Percentiles rank a stretch among this genome's conserved stretches.
phyloP scores from a whole-genome alignment of 2,113 vertebrate species.

The Petrocephalus microphthalmus region DNA sequence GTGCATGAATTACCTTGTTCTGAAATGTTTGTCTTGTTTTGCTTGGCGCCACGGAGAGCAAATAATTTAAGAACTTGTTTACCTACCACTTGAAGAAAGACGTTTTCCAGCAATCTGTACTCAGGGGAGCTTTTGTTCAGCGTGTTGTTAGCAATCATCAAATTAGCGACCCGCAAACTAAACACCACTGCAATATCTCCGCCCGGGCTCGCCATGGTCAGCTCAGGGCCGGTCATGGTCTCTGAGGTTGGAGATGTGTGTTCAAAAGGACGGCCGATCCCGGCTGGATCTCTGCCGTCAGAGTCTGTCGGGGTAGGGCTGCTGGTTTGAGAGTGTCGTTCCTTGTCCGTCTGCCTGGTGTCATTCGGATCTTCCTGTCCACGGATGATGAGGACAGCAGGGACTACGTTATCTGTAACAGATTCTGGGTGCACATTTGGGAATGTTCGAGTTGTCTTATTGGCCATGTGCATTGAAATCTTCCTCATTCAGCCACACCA shows the following conservation, averaged over 20 bases:
- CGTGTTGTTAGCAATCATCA: slow-evolving; percentile 82
- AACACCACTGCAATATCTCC: slow-evolving; percentile 90
- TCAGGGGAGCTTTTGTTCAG: slow-evolving; percentile 87
- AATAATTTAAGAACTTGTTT: slow-evolving; percentile 50
- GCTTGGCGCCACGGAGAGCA: background rate
- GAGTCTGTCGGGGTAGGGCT: slow-evolving; percentile 28
- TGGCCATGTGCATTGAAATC: background rate
- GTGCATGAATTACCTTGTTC: background rate
- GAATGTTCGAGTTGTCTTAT: too few species aligned
- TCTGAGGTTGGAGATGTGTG: slow-evolving; percentile 53
- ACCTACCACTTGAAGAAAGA: slow-evolving; percentile 87
- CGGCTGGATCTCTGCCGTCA: slow-evolving; percentile 46
- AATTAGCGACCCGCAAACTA: slow-evolving; percentile 85
- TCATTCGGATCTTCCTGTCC: background rate
- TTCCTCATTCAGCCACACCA: background rate
- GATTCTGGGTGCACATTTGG: background rate
- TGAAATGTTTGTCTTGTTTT: background rate
- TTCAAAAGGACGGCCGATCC: slow-evolving; percentile 40
- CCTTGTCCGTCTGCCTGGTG: background rate
- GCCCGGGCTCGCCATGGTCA: slow-evolving; percentile 56
- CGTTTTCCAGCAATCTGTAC: slow-evolving; percentile 82
- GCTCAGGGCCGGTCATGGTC: slow-evolving; percentile 64
- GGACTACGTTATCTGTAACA: background rate
- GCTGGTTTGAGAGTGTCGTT: background rate
- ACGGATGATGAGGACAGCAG: background rate